phyloP scores from a whole-genome alignment of 2,888 invertebrate species.

The Agrilus cyanescens region DNA sequence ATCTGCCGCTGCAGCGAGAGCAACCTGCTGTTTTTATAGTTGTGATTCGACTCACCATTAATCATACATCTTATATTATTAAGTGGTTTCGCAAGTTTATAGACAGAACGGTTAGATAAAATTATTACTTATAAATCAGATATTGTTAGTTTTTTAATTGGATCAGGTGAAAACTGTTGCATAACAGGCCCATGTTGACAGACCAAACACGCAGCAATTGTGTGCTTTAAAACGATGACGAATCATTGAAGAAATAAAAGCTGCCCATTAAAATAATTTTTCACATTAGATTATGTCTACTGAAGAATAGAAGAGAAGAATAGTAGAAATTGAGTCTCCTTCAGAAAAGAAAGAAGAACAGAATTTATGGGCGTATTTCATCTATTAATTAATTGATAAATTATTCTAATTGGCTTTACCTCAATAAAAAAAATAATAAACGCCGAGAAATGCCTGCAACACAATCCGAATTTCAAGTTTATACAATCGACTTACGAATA shows the following conservation, averaged over 20 bases:
- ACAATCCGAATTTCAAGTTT: too few relatives aligned
- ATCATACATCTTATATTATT: slow-evolving; percentile 25
- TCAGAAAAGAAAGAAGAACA: too few relatives aligned
- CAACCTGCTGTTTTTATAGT: slow-evolving; percentile 27
- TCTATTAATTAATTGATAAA: too few relatives aligned
- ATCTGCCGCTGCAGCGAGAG: slow-evolving; percentile 11
- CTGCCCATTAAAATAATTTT: neutral
- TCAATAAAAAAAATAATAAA: too few relatives aligned
- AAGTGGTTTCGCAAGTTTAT: slow-evolving; percentile 25
- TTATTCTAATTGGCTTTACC: too few relatives aligned
- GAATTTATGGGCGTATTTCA: too few relatives aligned
- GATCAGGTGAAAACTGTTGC: slow-evolving; percentile 9
- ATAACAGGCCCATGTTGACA: too few relatives aligned
- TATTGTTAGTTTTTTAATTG: slow-evolving; percentile 20
- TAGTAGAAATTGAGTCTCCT: too few relatives aligned
- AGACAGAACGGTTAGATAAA: slow-evolving; percentile 21
- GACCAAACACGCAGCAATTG: neutral
- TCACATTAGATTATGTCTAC: too few relatives aligned
- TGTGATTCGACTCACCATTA: slow-evolving; percentile 21
- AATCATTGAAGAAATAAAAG: neutral
- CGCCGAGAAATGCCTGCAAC: too few relatives aligned
- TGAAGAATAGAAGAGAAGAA: too few relatives aligned
- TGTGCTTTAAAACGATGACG: slow-evolving; percentile 1
- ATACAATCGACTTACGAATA: too few relatives aligned
- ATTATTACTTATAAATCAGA: slow-evolving; percentile 29